Evolutionary conservation across 2,888 invertebrate genomes (phyloP).

Genomic region (Spatulosminthurus flaviceps): DNA sequence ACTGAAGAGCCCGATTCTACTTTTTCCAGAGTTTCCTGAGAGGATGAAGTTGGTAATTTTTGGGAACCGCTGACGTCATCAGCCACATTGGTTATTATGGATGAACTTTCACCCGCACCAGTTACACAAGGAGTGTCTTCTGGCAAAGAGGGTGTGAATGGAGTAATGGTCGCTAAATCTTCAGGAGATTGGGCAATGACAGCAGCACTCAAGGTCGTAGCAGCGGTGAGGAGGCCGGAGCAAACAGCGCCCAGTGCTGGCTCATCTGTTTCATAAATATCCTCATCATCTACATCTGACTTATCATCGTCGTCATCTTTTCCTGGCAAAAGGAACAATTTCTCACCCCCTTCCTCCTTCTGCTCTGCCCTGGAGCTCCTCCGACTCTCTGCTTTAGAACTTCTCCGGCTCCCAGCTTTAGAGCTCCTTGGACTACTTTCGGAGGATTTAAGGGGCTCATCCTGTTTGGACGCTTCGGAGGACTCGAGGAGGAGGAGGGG

Average conservation of each 20-base stretch:
- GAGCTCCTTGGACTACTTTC: background rate
- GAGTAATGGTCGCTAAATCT: slow-evolving; percentile 52
- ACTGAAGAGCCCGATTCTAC: no score
- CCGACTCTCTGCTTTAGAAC: slow-evolving; percentile 1
- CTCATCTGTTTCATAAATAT: slow-evolving; percentile 47
- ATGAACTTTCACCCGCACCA: background rate
- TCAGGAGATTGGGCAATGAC: slow-evolving; percentile 60
- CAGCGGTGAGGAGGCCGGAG: slow-evolving; percentile 59
- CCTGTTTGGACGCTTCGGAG: no score
- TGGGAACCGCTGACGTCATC: background rate
- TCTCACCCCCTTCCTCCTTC: slow-evolving; percentile 38
- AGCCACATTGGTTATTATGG: background rate
- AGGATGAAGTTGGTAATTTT: background rate
- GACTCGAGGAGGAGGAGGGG: no score
- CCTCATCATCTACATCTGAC: slow-evolving; percentile 49
- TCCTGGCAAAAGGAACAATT: slow-evolving; percentile 54
- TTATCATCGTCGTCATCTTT: slow-evolving; percentile 41
- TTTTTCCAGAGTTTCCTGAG: no score
- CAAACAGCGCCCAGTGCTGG: slow-evolving; percentile 53
- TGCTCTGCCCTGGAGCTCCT: slow-evolving; percentile 31
- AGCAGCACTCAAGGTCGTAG: slow-evolving; percentile 58
- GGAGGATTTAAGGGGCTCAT: background rate
- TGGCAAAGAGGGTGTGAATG: background rate
- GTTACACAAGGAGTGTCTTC: background rate
- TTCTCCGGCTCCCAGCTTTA: background rate